These are phyloP conservation scores for Philotrypesis tridentata DNA, from an alignment of 1,140 invertebrate genomes.

Conservation along the genomic window DNA sequence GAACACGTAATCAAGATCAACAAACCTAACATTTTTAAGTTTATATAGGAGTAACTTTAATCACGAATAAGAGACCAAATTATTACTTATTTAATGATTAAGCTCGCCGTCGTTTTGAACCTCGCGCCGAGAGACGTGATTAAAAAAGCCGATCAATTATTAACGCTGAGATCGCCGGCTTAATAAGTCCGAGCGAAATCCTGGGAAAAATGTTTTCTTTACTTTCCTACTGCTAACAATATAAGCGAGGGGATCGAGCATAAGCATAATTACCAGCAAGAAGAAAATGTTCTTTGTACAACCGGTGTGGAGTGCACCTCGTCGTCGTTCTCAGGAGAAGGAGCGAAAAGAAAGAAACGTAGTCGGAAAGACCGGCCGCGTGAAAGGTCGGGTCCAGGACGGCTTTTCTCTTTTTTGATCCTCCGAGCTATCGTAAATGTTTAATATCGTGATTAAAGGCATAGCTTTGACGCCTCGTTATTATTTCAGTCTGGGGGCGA, in stretches of 20 bases:
- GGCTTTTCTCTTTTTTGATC: slow-evolving; percentile 43
- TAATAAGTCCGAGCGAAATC: slow-evolving; percentile 33
- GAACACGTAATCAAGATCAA: too few relatives aligned
- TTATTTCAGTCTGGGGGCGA: slow-evolving; percentile 73
- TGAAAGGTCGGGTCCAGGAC: slow-evolving; percentile 53
- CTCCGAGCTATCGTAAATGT: slow-evolving; percentile 71
- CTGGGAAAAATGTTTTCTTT: slow-evolving; percentile 9
- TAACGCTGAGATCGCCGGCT: slow-evolving; percentile 32
- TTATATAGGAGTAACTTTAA: too few relatives aligned
- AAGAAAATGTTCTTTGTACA: slow-evolving; percentile 42
- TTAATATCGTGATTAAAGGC: slow-evolving; percentile 74
- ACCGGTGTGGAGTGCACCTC: not conserved
- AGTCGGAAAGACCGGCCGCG: slow-evolving; percentile 39
- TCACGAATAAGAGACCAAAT: slow-evolving; percentile 31
- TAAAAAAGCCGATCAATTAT: slow-evolving; percentile 50
- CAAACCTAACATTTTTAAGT: too few relatives aligned
- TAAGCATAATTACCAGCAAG: slow-evolving; percentile 42
- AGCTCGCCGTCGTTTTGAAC: not conserved
- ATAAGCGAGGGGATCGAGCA: slow-evolving; percentile 13
- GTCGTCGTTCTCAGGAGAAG: not conserved
- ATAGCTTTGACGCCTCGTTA: slow-evolving; percentile 68
- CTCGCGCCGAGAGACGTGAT: slow-evolving; percentile 36
- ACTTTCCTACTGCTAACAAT: slow-evolving; percentile 14
- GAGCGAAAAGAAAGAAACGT: not conserved
- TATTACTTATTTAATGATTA: slow-evolving; percentile 50